phyloP scores from a whole-genome alignment of 2,888 invertebrate species.

The Seira musarum region DNA sequence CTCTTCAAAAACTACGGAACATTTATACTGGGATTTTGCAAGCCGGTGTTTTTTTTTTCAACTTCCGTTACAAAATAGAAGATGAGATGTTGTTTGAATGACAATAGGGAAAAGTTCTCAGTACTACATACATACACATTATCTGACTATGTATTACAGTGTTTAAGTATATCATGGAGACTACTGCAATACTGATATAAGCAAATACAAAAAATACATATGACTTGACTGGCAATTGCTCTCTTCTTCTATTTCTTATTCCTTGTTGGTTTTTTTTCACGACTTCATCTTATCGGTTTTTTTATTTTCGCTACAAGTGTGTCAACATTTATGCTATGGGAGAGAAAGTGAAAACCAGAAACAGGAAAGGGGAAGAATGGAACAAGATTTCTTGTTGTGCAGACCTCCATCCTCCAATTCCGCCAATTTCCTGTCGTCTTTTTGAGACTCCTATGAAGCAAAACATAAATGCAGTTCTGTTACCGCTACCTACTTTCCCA shows the following conservation, averaged over 20 bases:
- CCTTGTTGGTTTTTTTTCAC: not conserved
- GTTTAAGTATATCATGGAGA: too few species aligned
- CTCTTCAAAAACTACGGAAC: not conserved
- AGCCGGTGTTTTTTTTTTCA: too few species aligned
- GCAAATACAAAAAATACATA: too few species aligned
- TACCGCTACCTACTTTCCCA: too few species aligned
- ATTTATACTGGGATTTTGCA: not conserved
- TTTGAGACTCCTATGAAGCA: too few species aligned
- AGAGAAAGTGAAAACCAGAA: not conserved
- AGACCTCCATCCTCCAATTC: constrained; percentile 40
- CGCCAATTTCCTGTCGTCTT: constrained; percentile 43
- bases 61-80: constrained; percentile 11
- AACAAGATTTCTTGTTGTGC: constrained; percentile 24
- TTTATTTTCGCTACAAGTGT: too few species aligned
- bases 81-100: constrained; percentile 16
- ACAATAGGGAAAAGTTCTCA: not conserved
- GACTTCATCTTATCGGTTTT: not conserved
- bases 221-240: too few species aligned
- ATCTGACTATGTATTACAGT: too few species aligned
- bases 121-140: not conserved
- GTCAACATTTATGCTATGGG: not conserved
- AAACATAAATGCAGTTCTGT: too few species aligned
- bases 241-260: constrained; percentile 11
- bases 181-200: too few species aligned
- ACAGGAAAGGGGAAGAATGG: constrained; percentile 3